These are phyloP conservation scores for Unio pictorum DNA, from an alignment of 2,888 invertebrate genomes.

Conservation along the genomic window DNA sequence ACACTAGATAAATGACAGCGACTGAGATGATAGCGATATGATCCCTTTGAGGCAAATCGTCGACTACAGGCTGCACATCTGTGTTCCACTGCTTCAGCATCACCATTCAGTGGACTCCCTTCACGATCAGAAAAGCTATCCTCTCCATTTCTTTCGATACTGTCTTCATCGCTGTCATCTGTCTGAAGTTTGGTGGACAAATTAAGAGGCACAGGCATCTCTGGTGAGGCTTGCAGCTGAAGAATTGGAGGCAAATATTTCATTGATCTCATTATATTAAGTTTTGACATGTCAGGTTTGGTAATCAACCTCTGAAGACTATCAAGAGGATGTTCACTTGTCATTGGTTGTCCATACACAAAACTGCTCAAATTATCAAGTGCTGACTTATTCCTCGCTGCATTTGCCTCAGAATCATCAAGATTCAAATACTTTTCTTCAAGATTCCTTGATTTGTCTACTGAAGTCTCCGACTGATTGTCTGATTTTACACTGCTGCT, in stretches of 20 bases:
- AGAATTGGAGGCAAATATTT: conserved; percentile 38
- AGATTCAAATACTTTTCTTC: conserved; percentile 49
- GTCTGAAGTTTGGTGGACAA: conserved; percentile 47
- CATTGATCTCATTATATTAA: conserved; percentile 28
- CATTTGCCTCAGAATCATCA: conserved; percentile 22
- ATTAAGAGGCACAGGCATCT: conserved; percentile 49
- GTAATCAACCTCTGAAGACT: conserved; percentile 96
- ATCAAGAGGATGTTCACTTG: conserved; percentile 87
- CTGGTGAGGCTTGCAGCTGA: conserved; percentile 32
- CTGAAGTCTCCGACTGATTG: conserved; percentile 15
- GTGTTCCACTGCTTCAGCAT: conserved; percentile 54
- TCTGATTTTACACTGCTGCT: conserved; percentile 23
- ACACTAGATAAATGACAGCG: conserved; percentile 65
- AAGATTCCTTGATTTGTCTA: conserved; percentile 37
- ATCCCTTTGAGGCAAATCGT: conserved; percentile 96
- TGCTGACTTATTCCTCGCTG: conserved; percentile 51
- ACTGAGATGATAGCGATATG: conserved; percentile 93
- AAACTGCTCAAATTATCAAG: conserved; percentile 67
- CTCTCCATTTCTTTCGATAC: conserved; percentile 30
- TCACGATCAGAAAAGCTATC: conserved; percentile 44
- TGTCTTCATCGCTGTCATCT: conserved; percentile 28
- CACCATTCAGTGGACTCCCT: conserved; percentile 45
- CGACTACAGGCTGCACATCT: conserved; percentile 66
- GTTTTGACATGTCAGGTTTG: conserved; percentile 83
- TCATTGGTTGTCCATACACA: conserved; percentile 66